Base-by-base conservation (phyloP, 2,888 invertebrate species). In the Drosophila aldrichi region DNA sequence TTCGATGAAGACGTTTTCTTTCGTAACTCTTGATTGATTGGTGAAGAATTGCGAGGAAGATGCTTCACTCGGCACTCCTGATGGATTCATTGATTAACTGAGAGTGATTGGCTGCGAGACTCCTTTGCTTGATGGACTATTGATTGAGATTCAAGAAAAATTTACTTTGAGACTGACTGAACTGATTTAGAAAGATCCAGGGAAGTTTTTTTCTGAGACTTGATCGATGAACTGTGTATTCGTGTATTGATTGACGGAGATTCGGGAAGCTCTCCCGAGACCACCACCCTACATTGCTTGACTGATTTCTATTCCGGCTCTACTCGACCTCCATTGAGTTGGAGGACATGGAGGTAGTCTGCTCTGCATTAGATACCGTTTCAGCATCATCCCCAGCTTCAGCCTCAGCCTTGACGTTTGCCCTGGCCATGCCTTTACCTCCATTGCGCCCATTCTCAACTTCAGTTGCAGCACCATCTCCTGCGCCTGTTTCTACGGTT, bases 121-220 rank as follows among this genome's bases (percentile, higher is more conserved):
- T 34, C 32, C 14, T 14, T 18, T 32, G 32, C 3, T 32, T 18
- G 12, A 12, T 12, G 4, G n/a, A 6, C 25, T 6, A n/a, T 10
- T n/a, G 29, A 46, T 29, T 48, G 29, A 25, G 46, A 46, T 46
- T 46, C 16, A 25, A 46, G 25, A n/a, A 46, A n/a, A n/a, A 48
- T 10, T 2, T 22, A n/a, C n/a, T n/a, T 29, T 10, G 6, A 29
- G 3, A 48, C 2, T 29, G 4, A 2, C 25, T n/a, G 29, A n/a
- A 44, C 22, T 22, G 36, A 16, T 38, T 38, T 6, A 6, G 25
- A 29, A 2, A 1, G 44, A 22, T 16, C 16, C 25, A 25, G 3
- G 16, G 29, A n/a, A 48, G n/a, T 2, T 10, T n/a, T 10, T 16
- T 10, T 32, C 6, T 18, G n/a, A 12, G 29, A 32, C 12, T 32